Percentiles rank a stretch among this genome's conserved stretches.
These are phyloP conservation scores for Anisognathus igniventris DNA, from an alignment of 2,797 vertebrate species.

Conservation along the genomic window DNA sequence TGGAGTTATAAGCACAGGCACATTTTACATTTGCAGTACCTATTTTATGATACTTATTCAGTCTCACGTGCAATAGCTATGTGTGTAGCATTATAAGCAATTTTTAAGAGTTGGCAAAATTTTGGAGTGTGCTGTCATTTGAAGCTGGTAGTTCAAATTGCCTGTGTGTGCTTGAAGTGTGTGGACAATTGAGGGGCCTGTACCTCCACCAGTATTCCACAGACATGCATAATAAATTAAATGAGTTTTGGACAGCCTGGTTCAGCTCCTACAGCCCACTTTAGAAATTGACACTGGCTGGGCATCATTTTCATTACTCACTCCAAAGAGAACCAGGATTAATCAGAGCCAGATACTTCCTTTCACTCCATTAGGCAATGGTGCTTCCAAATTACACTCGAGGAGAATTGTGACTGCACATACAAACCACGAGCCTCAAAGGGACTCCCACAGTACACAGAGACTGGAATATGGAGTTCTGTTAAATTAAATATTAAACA, in stretches of 20 bases:
- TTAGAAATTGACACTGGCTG: constrained; percentile 5
- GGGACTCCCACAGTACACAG: neutral
- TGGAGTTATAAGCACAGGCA: neutral
- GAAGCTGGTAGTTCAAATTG: constrained; percentile 6
- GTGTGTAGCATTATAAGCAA: neutral
- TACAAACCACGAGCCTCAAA: constrained; percentile 21
- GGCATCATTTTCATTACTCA: constrained; percentile 26
- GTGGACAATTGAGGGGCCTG: neutral
- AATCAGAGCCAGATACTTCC: constrained; percentile 20
- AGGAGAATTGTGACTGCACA: neutral
- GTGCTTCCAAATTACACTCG: constrained; percentile 6
- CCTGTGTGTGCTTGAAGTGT: neutral
- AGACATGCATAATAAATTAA: neutral
- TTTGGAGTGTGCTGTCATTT: neutral
- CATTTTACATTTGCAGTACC: neutral
- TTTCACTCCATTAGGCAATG: constrained; percentile 41
- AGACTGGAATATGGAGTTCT: constrained; percentile 6
- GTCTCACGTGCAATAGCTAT: accelerated
- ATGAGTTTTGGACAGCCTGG: neutral
- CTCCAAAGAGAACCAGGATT: constrained; percentile 28
- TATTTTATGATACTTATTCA: neutral
- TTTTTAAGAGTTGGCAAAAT: neutral
- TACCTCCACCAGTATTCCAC: neutral
- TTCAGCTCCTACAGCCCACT: constrained; percentile 12
- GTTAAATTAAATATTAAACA: constrained; percentile 34